Conservation (phyloP, 2,888 invertebrate genomes). For the Stegophylla sp. region DNA sequence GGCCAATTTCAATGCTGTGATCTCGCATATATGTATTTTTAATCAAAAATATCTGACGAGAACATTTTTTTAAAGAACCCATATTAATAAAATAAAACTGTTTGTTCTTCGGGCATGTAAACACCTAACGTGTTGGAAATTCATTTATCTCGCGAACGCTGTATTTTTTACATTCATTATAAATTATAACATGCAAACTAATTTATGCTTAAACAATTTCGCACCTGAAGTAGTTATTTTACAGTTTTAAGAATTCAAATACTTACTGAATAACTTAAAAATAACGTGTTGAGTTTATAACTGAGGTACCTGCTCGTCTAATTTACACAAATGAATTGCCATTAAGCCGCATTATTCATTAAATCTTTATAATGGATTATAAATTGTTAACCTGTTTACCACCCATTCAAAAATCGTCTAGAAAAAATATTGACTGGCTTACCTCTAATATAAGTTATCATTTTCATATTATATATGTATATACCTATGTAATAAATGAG, state of each 20-base stretch:
- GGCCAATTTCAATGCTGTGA: constrained; percentile 18
- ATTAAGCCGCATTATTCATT: background rate
- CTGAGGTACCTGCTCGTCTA: background rate
- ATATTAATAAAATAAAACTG: background rate
- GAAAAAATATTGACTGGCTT: background rate
- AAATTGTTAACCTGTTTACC: background rate
- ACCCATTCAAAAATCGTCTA: background rate
- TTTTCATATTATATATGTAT: too few species aligned
- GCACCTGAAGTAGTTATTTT: constrained; percentile 24
- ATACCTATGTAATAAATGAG: too few species aligned
- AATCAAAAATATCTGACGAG: constrained; percentile 15
- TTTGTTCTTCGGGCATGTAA: constrained; percentile 52
- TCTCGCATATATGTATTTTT: background rate
- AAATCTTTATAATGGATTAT: constrained; percentile 34
- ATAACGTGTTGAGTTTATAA: background rate
- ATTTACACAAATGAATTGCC: background rate
- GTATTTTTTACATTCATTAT: background rate
- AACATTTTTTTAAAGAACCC: background rate
- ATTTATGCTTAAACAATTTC: constrained; percentile 32
- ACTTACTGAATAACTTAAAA: background rate
- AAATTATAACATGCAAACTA: constrained; percentile 5
- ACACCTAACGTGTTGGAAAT: constrained; percentile 46
- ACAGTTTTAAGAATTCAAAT: background rate
- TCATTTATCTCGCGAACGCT: background rate
- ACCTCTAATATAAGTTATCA: too few species aligned